A percentile compares a stretch with the other conserved stretches of the same genome.
Evolutionary conservation across 2,113 vertebrate genomes (phyloP).

Genomic region (Prionailurus viverrinus): DNA sequence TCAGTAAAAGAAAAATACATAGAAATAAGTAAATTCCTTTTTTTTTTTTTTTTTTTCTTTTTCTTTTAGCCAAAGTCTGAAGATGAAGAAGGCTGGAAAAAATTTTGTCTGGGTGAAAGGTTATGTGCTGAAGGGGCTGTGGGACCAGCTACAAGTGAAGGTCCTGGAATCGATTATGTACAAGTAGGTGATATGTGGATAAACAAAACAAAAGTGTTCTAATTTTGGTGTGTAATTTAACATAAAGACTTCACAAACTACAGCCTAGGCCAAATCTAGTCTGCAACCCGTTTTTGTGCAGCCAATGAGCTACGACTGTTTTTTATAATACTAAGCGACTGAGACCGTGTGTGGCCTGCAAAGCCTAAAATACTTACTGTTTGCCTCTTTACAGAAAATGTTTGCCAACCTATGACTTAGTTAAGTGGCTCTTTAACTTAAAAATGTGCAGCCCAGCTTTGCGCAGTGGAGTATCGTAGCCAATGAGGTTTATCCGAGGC

Average conservation of each 20-base stretch:
- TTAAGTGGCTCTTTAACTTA: neutral
- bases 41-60: neutral
- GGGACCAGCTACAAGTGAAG: constrained; percentile 81
- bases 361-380: neutral
- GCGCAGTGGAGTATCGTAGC: too few species aligned
- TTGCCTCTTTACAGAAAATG: neutral
- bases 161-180: constrained; percentile 92
- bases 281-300: neutral
- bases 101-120: constrained; percentile 95
- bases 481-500: too few species aligned
- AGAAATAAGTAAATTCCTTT: neutral
- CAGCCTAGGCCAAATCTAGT: neutral
- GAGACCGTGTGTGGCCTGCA: neutral
- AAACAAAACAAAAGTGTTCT: neutral
- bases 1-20: constrained; percentile 14
- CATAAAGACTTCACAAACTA: neutral
- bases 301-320: neutral
- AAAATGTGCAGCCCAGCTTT: constrained; percentile 25
- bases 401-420: neutral
- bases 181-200: constrained; percentile 87
- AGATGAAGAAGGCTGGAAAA: constrained; percentile 98
- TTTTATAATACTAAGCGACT: constrained; percentile 2
- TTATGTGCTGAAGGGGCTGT: constrained; percentile 86
- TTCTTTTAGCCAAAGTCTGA: constrained; percentile 90
- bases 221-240: neutral